These are phyloP conservation scores for Spisula solida DNA, from an alignment of 2,888 invertebrate species.

Conservation along the genomic window DNA sequence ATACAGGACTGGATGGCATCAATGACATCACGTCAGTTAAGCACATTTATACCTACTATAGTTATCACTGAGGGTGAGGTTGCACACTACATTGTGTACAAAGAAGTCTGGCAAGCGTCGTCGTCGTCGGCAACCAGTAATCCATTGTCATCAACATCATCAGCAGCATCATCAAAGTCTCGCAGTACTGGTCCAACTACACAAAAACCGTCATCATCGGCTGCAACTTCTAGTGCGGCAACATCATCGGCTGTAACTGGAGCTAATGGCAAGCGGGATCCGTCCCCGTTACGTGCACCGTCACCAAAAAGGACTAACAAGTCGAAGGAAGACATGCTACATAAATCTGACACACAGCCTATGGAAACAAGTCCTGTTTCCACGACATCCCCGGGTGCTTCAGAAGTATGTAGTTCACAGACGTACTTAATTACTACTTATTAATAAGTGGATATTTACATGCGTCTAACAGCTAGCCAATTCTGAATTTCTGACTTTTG, in stretches of 20 bases:
- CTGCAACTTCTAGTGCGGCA: not conserved
- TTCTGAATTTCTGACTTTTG: too few species aligned
- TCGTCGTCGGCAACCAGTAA: slow-evolving; percentile 8
- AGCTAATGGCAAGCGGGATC: slow-evolving; percentile 33
- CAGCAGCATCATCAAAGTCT: not conserved
- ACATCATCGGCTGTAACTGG: slow-evolving; percentile 12
- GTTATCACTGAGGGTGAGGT: slow-evolving; percentile 78
- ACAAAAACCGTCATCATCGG: not conserved
- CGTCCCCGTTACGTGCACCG: slow-evolving; percentile 43
- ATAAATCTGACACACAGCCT: slow-evolving; percentile 54
- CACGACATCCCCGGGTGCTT: slow-evolving; percentile 71
- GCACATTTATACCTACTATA: slow-evolving; percentile 77
- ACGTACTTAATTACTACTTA: too few species aligned
- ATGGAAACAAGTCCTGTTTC: slow-evolving; percentile 72
- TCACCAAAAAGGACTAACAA: slow-evolving; percentile 44
- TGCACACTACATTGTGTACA: slow-evolving; percentile 77
- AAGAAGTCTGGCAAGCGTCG: slow-evolving; percentile 52
- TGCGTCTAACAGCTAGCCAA: too few species aligned
- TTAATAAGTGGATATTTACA: too few species aligned
- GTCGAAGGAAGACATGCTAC: slow-evolving; percentile 27
- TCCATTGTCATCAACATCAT: slow-evolving; percentile 11
- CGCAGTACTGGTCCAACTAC: not conserved
- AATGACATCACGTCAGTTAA: slow-evolving; percentile 80
- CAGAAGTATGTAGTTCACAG: slow-evolving; percentile 55
- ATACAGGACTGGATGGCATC: slow-evolving; percentile 87